phyloP scores from a whole-genome alignment of 2,113 vertebrate species.

The Sporophila hypoxantha region DNA sequence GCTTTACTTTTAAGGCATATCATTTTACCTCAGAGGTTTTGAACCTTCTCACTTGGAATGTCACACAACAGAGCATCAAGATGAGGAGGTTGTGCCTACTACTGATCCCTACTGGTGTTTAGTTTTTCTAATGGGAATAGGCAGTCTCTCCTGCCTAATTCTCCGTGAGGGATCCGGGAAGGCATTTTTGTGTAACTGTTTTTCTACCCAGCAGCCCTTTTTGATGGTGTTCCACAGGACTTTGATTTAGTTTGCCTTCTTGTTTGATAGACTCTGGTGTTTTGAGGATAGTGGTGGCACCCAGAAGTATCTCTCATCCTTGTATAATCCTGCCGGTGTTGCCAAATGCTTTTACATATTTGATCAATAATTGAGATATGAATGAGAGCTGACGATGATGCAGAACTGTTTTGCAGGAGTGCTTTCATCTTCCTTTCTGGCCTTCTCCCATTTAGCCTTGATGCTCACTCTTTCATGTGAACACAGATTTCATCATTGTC shows the following conservation, averaged over 20 bases:
- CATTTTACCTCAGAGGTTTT: background rate
- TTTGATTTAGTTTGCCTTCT: background rate
- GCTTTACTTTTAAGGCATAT: background rate
- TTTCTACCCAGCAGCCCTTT: background rate
- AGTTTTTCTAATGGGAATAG: background rate
- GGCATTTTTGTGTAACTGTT: background rate
- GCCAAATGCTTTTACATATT: background rate
- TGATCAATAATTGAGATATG: background rate
- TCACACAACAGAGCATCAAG: background rate
- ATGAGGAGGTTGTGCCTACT: background rate
- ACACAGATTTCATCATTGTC: background rate
- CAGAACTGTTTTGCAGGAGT: background rate
- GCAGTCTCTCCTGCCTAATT: background rate
- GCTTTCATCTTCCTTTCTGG: conserved; percentile 11
- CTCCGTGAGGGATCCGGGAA: background rate
- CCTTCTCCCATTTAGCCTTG: background rate
- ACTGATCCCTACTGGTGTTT: background rate
- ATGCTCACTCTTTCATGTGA: background rate
- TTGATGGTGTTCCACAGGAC: background rate
- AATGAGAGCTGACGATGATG: background rate
- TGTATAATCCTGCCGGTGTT: background rate
- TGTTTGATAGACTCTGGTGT: background rate
- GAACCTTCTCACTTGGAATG: background rate
- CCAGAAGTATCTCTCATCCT: background rate
- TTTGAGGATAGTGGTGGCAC: background rate